phyloP scores from a whole-genome alignment of 2,888 invertebrate species.

The Phortica okadai region DNA sequence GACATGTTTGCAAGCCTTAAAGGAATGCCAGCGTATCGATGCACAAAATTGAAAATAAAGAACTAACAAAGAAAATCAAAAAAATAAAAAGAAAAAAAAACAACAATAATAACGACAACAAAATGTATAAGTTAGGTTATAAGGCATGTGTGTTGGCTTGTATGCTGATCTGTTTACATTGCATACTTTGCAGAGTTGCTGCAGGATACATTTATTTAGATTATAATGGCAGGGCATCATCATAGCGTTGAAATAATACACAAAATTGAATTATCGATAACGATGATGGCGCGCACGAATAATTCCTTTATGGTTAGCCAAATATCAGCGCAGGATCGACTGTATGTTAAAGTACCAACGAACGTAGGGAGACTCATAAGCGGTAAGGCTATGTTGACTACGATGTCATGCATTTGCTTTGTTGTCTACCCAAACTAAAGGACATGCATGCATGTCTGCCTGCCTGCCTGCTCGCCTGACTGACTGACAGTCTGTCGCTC shows the following conservation, averaged over 20 bases:
- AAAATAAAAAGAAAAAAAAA: constrained; percentile 45
- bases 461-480: constrained; percentile 3
- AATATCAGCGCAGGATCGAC: constrained; percentile 7
- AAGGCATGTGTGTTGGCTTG: constrained; percentile 32
- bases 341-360: neutral
- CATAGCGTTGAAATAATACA: constrained; percentile 68
- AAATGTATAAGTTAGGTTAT: constrained; percentile 22
- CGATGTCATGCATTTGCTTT: constrained; percentile 23
- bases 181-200: constrained; percentile 31
- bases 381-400: neutral
- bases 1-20: constrained; percentile 41
- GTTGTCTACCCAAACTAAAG: neutral
- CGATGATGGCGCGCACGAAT: constrained; percentile 41
- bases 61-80: neutral
- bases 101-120: constrained; percentile 44
- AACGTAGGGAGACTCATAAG: constrained; percentile 21
- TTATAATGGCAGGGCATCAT: constrained; percentile 61
- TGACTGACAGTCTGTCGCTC: neutral
- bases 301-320: constrained; percentile 65
- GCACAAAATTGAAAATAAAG: constrained; percentile 50
- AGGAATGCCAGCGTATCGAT: constrained; percentile 39
- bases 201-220: constrained; percentile 68
- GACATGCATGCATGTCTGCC: constrained; percentile 25
- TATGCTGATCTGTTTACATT: constrained; percentile 36
- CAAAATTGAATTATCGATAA: constrained; percentile 71